Conservation (phyloP, 2,113 vertebrate species). For the Cyanoramphus novaezelandiae region DNA sequence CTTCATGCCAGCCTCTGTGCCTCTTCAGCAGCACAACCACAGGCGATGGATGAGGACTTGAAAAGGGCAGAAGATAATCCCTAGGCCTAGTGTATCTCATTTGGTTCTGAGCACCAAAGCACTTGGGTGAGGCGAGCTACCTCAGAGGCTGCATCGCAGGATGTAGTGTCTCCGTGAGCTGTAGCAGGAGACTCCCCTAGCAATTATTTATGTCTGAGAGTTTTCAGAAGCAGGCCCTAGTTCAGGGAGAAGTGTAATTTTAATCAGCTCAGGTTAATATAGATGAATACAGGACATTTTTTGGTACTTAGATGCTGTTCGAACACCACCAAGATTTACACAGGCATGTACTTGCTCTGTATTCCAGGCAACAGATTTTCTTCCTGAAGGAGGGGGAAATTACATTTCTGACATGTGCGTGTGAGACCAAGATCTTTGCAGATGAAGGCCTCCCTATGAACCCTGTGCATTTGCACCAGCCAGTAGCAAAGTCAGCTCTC, state of each 20-base stretch:
- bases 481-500: not conserved
- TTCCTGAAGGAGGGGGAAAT: not conserved
- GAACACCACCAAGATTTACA: not conserved
- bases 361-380: not conserved
- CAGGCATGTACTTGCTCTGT: not conserved
- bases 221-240: not conserved
- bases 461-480: not conserved
- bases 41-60: not conserved
- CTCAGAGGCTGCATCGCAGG: not conserved
- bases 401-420: not conserved
- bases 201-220: not conserved
- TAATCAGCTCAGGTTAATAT: not conserved
- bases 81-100: not conserved
- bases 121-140: not conserved
- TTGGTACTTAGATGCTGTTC: not conserved
- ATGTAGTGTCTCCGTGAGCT: not conserved
- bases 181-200: not conserved
- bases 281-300: not conserved
- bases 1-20: not conserved
- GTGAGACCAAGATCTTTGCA: not conserved
- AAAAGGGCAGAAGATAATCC: not conserved
- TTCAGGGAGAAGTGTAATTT: not conserved
- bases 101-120: not conserved
- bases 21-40: not conserved
- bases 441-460: not conserved